phyloP scores from a whole-genome alignment of 2,888 invertebrate genomes.

The Balanococcus diminutus region DNA sequence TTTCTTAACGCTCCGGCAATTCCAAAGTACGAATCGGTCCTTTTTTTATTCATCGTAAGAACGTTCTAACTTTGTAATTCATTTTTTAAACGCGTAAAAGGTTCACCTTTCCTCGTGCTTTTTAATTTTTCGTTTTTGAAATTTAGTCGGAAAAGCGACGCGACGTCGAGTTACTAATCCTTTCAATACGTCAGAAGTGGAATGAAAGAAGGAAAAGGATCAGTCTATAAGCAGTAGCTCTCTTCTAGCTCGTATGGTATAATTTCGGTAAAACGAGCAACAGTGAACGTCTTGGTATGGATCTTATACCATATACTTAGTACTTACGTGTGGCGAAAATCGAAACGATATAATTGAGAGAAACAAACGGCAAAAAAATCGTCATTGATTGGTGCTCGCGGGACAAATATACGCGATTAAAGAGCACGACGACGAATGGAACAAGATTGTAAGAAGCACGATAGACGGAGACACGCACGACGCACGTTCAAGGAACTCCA shows the following conservation, averaged over 20 bases:
- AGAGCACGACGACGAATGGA: background rate
- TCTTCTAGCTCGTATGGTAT: background rate
- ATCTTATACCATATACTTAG: too few relatives aligned
- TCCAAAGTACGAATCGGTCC: background rate
- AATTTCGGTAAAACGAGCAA: background rate
- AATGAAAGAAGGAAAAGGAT: too few relatives aligned
- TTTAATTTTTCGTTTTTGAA: background rate
- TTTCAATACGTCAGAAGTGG: background rate
- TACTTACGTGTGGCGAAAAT: background rate
- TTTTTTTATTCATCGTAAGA: background rate
- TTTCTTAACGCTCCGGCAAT: background rate
- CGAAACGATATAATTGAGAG: background rate
- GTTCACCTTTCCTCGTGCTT: background rate
- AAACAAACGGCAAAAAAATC: background rate
- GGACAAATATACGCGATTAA: constrained; percentile 7
- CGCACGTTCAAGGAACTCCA: background rate
- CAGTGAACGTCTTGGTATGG: background rate
- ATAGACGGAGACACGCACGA: background rate
- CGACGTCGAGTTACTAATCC: background rate
- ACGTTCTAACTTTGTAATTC: background rate
- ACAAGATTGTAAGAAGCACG: too few relatives aligned
- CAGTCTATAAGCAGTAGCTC: too few relatives aligned
- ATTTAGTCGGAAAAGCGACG: background rate
- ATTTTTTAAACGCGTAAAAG: background rate
- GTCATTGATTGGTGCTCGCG: background rate